phyloP scores from a whole-genome alignment of 2,797 vertebrate species.

The Macropus fuliginosus region DNA sequence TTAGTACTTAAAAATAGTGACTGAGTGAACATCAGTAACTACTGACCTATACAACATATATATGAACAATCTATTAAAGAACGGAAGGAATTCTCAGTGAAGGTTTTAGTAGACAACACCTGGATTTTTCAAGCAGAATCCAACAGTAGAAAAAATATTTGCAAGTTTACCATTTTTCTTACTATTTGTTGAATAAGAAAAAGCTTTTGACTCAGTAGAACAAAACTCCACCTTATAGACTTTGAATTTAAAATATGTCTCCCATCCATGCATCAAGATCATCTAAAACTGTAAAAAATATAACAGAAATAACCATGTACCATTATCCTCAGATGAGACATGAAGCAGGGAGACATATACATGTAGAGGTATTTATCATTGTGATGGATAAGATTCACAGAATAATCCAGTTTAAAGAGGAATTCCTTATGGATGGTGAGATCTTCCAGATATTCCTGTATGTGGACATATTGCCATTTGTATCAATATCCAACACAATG shows the following conservation, averaged over 20 bases:
- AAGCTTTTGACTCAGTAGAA: not conserved
- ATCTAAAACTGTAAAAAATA: not conserved
- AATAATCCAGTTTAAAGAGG: not conserved
- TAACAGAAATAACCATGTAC: not conserved
- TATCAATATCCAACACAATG: not conserved
- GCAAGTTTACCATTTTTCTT: not conserved
- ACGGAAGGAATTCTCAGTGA: not conserved
- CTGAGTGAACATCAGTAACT: not conserved
- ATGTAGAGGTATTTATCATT: not conserved
- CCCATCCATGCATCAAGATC: not conserved
- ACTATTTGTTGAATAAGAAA: not conserved
- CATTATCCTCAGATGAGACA: not conserved
- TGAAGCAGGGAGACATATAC: not conserved
- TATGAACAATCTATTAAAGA: not conserved
- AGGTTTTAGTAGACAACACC: not conserved
- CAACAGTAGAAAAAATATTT: not conserved
- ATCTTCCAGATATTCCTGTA: not conserved
- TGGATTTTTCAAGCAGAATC: not conserved
- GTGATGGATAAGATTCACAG: not conserved
- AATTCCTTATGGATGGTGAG: not conserved
- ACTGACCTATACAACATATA: not conserved
- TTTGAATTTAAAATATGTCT: not conserved
- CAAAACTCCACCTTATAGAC: not conserved
- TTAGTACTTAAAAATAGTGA: not conserved
- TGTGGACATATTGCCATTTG: not conserved